phyloP scores from a whole-genome alignment of 2,113 vertebrate species.

The Morone chrysops region DNA sequence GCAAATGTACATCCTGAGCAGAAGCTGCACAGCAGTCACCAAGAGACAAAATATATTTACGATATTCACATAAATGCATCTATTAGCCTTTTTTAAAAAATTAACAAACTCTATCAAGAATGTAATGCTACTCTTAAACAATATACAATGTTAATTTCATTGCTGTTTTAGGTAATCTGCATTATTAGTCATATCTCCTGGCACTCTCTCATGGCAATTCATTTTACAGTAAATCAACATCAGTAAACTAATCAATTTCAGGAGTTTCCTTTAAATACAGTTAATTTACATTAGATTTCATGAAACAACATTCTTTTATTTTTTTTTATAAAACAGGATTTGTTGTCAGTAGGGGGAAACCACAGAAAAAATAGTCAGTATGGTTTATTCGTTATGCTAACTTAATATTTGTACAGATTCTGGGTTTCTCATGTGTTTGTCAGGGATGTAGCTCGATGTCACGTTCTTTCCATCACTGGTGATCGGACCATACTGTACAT shows the following conservation, averaged over 20 bases:
- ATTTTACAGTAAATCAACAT: neutral
- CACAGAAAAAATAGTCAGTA: neutral
- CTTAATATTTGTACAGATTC: constrained; percentile 23
- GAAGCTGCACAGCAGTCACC: neutral
- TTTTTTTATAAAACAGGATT: neutral
- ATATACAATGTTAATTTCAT: neutral
- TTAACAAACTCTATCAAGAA: neutral
- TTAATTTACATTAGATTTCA: neutral
- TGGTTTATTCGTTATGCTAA: constrained; percentile 20
- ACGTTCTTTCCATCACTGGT: constrained; percentile 25
- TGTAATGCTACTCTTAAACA: neutral
- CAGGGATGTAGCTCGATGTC: constrained; percentile 24
- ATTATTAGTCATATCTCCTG: neutral
- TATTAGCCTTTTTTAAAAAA: neutral
- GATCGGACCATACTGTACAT: constrained; percentile 54
- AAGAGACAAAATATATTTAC: neutral
- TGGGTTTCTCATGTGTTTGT: constrained; percentile 32
- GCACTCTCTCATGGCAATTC: neutral
- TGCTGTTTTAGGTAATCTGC: neutral
- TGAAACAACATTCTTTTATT: neutral
- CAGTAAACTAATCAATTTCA: neutral
- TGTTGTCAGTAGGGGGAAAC: neutral
- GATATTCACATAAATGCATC: neutral
- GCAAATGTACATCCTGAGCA: neutral
- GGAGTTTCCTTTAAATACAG: neutral